Evolutionary conservation across 2,888 invertebrate species (phyloP).

Genomic region (Tyria jacobaeae): DNA sequence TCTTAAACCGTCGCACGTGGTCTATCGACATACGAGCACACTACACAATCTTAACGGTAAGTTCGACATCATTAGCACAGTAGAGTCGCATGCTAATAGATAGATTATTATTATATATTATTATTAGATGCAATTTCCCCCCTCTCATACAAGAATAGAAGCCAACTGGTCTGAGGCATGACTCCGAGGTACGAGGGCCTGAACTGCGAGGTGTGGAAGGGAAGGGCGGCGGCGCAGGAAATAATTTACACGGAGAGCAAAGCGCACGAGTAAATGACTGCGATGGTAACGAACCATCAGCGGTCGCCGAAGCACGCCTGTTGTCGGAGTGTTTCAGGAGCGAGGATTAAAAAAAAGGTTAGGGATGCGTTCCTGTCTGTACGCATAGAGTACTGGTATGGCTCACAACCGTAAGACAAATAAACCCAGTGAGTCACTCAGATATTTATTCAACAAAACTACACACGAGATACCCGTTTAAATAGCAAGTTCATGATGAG

Average conservation of each 20-base stretch:
- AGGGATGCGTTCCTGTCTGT: too few species aligned
- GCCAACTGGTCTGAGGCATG: conserved; percentile 48
- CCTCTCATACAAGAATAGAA: conserved; percentile 50
- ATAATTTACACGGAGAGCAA: conserved; percentile 38
- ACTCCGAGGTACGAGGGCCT: conserved; percentile 34
- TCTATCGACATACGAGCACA: neutral
- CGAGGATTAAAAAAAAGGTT: too few species aligned
- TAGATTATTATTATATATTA: conserved; percentile 50
- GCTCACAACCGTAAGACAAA: neutral
- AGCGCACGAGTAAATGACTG: conserved; percentile 45
- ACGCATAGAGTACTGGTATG: neutral
- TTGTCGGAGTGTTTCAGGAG: neutral
- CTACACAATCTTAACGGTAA: neutral
- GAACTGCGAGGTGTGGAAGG: conserved; percentile 11
- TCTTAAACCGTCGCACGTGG: too few species aligned
- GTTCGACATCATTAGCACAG: neutral
- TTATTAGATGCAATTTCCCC: conserved; percentile 49
- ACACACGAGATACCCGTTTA: neutral
- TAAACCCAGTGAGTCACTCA: neutral
- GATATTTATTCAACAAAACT: neutral
- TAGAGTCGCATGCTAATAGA: too few species aligned
- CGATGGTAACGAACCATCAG: conserved; percentile 43
- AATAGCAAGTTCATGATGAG: too few species aligned
- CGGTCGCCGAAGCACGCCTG: conserved; percentile 2
- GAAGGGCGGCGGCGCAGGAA: conserved; percentile 10